Conservation (phyloP, 2,113 vertebrate genomes). For the human region DNA sequence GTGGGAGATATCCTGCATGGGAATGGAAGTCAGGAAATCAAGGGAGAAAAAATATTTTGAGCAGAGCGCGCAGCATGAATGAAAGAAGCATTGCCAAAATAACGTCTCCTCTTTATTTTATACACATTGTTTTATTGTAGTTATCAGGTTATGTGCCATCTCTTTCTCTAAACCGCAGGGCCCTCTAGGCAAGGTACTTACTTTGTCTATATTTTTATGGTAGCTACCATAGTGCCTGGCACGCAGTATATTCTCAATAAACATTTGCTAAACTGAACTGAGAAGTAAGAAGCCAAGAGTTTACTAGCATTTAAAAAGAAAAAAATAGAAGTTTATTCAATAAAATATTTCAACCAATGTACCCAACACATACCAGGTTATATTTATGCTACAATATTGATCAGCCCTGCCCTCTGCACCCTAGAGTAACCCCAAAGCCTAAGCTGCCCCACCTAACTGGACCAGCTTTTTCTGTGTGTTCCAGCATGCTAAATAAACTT, state of each 20-base stretch:
- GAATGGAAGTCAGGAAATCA: not conserved
- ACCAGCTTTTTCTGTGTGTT: not conserved
- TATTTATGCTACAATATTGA: not conserved
- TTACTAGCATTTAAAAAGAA: not conserved
- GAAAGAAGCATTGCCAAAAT: not conserved
- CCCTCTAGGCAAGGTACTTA: not conserved
- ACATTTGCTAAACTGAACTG: not conserved
- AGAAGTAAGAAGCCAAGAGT: not conserved
- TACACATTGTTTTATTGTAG: not conserved
- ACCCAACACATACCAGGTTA: not conserved
- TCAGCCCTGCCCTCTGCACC: not conserved
- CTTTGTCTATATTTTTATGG: not conserved
- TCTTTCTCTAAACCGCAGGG: not conserved
- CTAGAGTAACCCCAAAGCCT: not conserved
- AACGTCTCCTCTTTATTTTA: not conserved
- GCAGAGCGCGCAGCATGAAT: not conserved
- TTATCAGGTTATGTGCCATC: not conserved
- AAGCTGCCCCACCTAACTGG: not conserved
- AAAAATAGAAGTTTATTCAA: not conserved
- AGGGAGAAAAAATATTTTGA: not conserved
- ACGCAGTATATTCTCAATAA: not conserved
- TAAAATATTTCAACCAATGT: not conserved
- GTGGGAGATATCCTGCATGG: not conserved
- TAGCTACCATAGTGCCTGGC: not conserved
- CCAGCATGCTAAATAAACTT: not conserved